These are phyloP conservation scores for Metacarcinus magister DNA, from an alignment of 2,888 invertebrate species.

Conservation along the genomic window DNA sequence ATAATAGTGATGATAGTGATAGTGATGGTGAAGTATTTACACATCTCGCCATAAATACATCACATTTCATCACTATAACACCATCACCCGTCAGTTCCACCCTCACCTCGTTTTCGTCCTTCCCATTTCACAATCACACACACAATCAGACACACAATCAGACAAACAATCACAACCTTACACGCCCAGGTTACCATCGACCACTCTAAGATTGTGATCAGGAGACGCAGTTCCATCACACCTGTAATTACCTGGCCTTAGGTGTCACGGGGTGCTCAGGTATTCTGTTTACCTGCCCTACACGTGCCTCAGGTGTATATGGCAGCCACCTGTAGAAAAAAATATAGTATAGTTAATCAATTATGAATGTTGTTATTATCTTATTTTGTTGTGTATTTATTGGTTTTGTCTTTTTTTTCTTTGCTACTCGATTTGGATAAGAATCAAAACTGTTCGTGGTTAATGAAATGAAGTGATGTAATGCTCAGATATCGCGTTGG, in stretches of 20 bases:
- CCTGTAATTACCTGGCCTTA: conserved; percentile 14
- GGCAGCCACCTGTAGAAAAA: not conserved
- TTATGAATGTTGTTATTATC: not conserved
- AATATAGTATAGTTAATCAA: not conserved
- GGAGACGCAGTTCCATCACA: not conserved
- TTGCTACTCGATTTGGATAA: not conserved
- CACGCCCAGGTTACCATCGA: conserved; percentile 1
- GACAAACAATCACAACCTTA: not conserved
- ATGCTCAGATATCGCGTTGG: not conserved
- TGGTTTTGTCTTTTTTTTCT: not conserved
- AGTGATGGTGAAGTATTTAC: not conserved
- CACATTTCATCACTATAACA: not conserved
- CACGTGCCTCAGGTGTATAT: not conserved
- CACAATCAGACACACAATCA: not conserved
- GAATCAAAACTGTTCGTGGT: not conserved
- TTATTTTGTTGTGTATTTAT: not conserved
- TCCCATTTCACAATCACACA: not conserved
- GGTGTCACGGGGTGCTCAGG: conserved; percentile 17
- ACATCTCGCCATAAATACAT: not conserved
- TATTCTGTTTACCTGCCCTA: not conserved
- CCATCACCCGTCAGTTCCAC: not conserved
- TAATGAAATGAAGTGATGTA: not conserved
- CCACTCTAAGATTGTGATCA: not conserved
- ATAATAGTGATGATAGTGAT: not conserved
- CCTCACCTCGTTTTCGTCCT: not conserved